A percentile compares a stretch with the other conserved stretches of the same genome.
These are phyloP conservation scores for Halichoeres trimaculatus DNA, from an alignment of 2,113 vertebrate species.

Conservation along the genomic window DNA sequence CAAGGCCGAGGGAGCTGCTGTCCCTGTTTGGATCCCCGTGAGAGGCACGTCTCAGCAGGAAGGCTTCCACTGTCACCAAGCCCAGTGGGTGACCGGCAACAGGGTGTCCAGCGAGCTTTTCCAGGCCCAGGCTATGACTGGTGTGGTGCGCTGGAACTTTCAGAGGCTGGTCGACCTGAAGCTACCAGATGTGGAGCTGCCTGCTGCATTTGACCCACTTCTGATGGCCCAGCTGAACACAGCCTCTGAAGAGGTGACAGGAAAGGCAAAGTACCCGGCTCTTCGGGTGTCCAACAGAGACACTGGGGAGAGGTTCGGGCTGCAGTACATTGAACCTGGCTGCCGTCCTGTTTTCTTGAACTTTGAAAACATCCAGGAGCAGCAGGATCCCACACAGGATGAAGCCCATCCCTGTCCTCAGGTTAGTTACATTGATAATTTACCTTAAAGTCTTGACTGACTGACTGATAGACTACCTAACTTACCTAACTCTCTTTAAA, in stretches of 20 bases:
- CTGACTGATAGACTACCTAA: no score
- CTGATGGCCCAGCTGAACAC: neutral
- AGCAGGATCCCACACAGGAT: no score
- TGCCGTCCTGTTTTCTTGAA: neutral
- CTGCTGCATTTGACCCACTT: neutral
- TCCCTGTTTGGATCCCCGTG: conserved; percentile 8
- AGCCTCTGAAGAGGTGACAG: neutral
- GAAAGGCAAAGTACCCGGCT: neutral
- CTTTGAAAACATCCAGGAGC: no score
- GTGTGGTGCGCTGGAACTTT: neutral
- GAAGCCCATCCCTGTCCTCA: no score
- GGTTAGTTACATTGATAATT: no score
- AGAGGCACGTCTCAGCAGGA: conserved; percentile 10
- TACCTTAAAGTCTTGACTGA: no score
- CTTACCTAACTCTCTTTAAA: no score
- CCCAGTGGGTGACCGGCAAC: conserved; percentile 7
- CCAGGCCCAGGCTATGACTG: neutral
- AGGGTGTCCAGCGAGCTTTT: neutral
- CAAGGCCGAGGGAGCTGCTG: no score
- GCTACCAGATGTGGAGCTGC: neutral
- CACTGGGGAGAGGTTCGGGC: neutral
- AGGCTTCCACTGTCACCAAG: conserved; percentile 1
- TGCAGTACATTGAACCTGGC: neutral
- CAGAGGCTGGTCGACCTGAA: neutral
- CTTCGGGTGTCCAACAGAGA: neutral